Conservation (phyloP, 2,888 invertebrate genomes). For the Drosophila pegasa region DNA sequence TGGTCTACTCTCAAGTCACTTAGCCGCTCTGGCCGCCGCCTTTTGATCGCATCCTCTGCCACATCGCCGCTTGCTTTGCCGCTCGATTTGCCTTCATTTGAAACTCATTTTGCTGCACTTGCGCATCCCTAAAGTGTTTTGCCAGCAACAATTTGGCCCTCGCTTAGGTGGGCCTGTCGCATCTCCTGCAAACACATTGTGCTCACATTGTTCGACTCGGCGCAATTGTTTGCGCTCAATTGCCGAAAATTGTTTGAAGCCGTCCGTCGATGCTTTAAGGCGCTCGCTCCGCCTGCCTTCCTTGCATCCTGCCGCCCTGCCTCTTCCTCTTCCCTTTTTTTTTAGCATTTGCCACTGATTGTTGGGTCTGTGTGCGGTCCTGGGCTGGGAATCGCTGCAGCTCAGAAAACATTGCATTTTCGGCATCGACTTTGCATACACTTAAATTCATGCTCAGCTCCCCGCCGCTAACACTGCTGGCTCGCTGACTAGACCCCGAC, state of each 20-base stretch:
- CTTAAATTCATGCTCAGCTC: slow-evolving; percentile 59
- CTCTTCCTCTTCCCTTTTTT: background rate
- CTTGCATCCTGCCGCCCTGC: background rate
- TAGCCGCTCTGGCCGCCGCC: slow-evolving; percentile 37
- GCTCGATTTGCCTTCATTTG: slow-evolving; percentile 77
- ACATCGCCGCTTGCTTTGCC: slow-evolving; percentile 42
- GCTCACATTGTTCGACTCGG: slow-evolving; percentile 30
- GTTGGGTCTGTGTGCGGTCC: slow-evolving; percentile 47
- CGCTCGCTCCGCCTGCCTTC: background rate
- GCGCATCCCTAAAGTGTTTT: slow-evolving; percentile 72
- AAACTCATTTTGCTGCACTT: slow-evolving; percentile 78
- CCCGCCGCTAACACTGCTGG: background rate
- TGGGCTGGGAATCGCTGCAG: slow-evolving; percentile 62
- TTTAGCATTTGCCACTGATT: slow-evolving; percentile 20
- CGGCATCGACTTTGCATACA: slow-evolving; percentile 68
- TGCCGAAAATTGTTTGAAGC: slow-evolving; percentile 64
- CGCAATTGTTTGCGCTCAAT: slow-evolving; percentile 70
- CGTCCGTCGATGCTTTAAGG: slow-evolving; percentile 33
- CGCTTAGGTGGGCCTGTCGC: slow-evolving; percentile 34
- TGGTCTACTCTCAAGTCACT: slow-evolving; percentile 8
- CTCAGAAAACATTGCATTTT: slow-evolving; percentile 62
- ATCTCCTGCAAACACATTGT: slow-evolving; percentile 13
- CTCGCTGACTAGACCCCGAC: background rate
- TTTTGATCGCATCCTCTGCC: slow-evolving; percentile 39
- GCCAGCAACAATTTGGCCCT: slow-evolving; percentile 53